phyloP scores from a whole-genome alignment of 2,888 invertebrate genomes.

The Lasiommata megera region DNA sequence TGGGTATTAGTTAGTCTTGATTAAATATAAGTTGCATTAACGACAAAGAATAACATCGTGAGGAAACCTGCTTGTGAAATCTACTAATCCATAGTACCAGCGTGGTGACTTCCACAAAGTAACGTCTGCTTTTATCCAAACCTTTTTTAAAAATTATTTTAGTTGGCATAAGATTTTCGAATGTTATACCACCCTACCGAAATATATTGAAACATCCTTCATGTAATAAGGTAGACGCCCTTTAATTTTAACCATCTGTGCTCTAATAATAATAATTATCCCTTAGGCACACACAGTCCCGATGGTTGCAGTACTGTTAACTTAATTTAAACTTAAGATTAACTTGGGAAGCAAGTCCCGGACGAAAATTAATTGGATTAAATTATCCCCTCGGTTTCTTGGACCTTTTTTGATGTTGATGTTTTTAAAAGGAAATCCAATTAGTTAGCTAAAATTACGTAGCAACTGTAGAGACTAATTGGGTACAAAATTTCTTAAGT shows the following conservation, averaged over 20 bases:
- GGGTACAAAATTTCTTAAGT: neutral
- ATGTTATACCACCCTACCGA: no score
- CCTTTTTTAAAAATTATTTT: no score
- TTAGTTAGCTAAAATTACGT: neutral
- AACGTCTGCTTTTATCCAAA: no score
- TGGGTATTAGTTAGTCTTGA: no score
- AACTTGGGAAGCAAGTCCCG: slow-evolving; percentile 29
- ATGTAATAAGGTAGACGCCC: no score
- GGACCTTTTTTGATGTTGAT: slow-evolving; percentile 13
- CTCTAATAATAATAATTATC: slow-evolving; percentile 19
- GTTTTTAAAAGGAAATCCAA: slow-evolving; percentile 6
- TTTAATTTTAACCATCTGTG: slow-evolving; percentile 9
- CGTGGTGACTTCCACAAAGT: no score
- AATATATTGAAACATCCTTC: no score
- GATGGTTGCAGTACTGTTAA: slow-evolving; percentile 31
- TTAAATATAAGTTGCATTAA: no score
- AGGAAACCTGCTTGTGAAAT: no score
- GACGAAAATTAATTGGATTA: slow-evolving; percentile 30
- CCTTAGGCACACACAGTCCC: slow-evolving; percentile 24
- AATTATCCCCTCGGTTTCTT: slow-evolving; percentile 22
- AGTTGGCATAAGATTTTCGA: no score
- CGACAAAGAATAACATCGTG: no score
- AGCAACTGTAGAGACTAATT: slow-evolving; percentile 3
- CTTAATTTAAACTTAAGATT: slow-evolving; percentile 35
- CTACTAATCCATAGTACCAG: no score